Conservation (phyloP, 2,797 vertebrate species). For the Catostomus latipinnis region DNA sequence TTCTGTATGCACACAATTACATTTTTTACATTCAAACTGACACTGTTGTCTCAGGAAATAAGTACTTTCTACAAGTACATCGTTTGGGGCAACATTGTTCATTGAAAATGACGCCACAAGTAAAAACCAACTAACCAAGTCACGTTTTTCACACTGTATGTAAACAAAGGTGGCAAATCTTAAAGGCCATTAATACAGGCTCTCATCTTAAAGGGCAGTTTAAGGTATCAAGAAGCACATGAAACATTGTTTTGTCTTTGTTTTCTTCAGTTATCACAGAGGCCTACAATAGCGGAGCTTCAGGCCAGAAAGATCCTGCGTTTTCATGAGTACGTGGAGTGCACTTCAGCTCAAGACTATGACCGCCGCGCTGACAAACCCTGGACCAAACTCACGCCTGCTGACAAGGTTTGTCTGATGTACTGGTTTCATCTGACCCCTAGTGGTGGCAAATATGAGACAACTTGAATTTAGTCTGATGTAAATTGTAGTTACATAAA, state of each 20-base stretch:
- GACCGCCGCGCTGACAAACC: constrained; percentile 95
- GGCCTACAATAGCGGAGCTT: constrained; percentile 94
- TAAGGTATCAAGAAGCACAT: not conserved
- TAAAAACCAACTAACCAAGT: not conserved
- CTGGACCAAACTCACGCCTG: constrained; percentile 95
- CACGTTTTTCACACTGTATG: not conserved
- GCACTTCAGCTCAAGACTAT: constrained; percentile 92
- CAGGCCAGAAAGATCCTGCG: constrained; percentile 94
- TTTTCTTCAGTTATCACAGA: constrained; percentile 87
- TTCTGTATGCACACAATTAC: too few species aligned
- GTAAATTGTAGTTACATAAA: constrained; percentile 1
- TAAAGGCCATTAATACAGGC: too few species aligned
- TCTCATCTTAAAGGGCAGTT: not conserved
- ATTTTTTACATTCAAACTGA: too few species aligned
- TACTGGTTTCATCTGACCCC: not conserved
- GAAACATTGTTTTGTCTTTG: constrained; percentile 5
- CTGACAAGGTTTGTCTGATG: constrained; percentile 86
- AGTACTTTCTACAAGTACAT: too few species aligned
- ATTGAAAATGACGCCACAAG: too few species aligned
- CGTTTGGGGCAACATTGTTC: too few species aligned
- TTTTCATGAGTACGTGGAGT: constrained; percentile 95
- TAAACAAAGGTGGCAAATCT: not conserved
- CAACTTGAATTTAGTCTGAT: not conserved
- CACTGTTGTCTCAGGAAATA: too few species aligned
- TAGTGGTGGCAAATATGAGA: not conserved